Conservation (phyloP, 2,113 vertebrate genomes). For the Manacus vitellinus region DNA sequence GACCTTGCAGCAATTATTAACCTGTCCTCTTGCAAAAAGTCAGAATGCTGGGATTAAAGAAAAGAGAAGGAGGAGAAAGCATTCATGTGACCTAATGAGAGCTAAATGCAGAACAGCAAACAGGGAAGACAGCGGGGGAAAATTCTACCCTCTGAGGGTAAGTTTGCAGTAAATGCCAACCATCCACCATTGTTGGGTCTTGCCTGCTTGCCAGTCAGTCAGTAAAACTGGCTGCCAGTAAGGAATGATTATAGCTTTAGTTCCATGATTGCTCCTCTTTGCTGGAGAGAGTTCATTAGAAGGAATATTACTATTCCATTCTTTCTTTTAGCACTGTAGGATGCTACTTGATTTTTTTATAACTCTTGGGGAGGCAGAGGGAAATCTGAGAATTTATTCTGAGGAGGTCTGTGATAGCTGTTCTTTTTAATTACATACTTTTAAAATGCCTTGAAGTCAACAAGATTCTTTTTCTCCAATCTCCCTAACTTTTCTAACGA, state of each 20-base stretch:
- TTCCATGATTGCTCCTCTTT: conserved; percentile 37
- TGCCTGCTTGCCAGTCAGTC: conserved; percentile 39
- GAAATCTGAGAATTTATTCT: conserved; percentile 18
- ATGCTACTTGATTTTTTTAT: conserved; percentile 10
- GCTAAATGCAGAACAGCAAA: conserved; percentile 16
- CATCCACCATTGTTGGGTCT: conserved; percentile 34
- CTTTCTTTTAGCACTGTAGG: conserved; percentile 38
- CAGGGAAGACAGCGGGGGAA: not conserved
- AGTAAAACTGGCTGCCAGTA: conserved; percentile 12
- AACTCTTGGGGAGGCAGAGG: not conserved
- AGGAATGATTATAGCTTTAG: conserved; percentile 70
- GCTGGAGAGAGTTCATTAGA: conserved; percentile 38
- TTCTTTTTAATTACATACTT: conserved; percentile 62
- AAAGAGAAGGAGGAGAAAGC: conserved; percentile 47
- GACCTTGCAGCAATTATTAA: not conserved
- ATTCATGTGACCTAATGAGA: not conserved
- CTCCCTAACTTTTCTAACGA: conserved; percentile 54
- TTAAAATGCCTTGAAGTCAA: conserved; percentile 56
- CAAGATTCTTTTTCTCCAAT: conserved; percentile 43
- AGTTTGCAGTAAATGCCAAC: conserved; percentile 32
- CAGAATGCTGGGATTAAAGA: conserved; percentile 12
- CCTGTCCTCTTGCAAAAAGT: not conserved
- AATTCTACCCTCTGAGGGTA: conserved; percentile 19
- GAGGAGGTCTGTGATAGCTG: conserved; percentile 16
- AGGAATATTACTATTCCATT: conserved; percentile 46